Percentiles rank a stretch among this genome's conserved stretches.
These are phyloP conservation scores for Aplysina aerophoba DNA, from an alignment of 37 sponge, comb jelly and placozoan species.

Conservation along the genomic window DNA sequence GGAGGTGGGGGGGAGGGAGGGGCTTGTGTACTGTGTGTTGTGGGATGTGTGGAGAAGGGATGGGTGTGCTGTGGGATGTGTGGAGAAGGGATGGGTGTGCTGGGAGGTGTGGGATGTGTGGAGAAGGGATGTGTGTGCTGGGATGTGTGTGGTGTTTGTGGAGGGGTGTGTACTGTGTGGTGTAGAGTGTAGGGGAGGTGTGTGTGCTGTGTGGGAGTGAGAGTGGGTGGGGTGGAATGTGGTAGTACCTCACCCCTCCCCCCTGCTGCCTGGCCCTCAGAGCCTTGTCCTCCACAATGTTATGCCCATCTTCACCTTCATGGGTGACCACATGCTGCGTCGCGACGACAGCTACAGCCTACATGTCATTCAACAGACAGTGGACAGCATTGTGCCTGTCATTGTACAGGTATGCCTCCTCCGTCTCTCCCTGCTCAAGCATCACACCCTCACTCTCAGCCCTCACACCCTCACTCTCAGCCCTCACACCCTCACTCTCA, in stretches of 20 bases:
- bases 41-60: background rate
- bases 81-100: background rate
- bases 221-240: slow-evolving; percentile 28
- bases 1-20: background rate
- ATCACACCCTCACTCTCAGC: no score
- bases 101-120: no score
- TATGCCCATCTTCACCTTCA: slow-evolving; percentile 98
- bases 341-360: slow-evolving; percentile 91
- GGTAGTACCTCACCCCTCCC: background rate
- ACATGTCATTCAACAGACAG: slow-evolving; percentile 80
- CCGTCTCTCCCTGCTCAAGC: background rate
- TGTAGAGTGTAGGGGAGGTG: no score
- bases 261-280: slow-evolving; percentile 3
- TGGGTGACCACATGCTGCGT: slow-evolving; percentile 85
- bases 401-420: slow-evolving; percentile 61
- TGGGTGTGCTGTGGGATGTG: no score
- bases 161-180: slow-evolving; percentile 10
- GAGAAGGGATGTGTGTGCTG: background rate
- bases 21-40: background rate
- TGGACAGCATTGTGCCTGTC: slow-evolving; percentile 84
- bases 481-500: no score
- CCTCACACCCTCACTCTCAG: no score
- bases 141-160: slow-evolving; percentile 5
- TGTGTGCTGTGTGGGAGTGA: slow-evolving; percentile 9
- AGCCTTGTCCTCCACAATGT: slow-evolving; percentile 88